These are phyloP conservation scores for Caenorhabditis doughertyi DNA, from an alignment of 2,888 invertebrate genomes.

Conservation along the genomic window DNA sequence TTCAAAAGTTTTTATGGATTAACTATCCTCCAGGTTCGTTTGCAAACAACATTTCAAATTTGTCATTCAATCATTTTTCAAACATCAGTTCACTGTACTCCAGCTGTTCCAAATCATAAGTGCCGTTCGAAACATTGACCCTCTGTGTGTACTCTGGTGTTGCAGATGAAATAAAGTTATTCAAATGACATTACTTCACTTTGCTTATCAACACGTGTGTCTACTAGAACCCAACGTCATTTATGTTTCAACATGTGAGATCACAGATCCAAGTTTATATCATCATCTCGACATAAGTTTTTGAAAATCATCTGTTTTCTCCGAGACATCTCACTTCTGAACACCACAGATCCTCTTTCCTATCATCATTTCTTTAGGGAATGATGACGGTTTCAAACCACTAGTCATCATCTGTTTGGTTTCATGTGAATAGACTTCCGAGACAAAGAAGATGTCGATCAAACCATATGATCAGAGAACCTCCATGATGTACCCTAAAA, in stretches of 20 bases:
- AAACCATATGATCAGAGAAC: conserved; percentile 5
- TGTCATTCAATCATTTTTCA: no score
- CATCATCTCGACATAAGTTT: neutral
- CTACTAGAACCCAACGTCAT: neutral
- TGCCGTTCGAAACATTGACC: no score
- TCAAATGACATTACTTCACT: no score
- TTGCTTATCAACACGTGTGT: no score
- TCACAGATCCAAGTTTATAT: no score
- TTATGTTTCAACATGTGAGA: no score
- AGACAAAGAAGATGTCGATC: neutral
- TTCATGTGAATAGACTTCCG: conserved; percentile 13
- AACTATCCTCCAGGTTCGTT: no score
- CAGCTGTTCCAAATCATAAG: no score
- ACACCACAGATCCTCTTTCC: neutral
- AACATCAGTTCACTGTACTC: no score
- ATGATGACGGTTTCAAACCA: neutral
- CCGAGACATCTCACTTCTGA: neutral
- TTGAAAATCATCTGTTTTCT: neutral
- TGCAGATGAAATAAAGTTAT: neutral
- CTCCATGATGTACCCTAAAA: neutral
- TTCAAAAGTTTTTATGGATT: no score
- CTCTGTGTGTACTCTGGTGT: no score
- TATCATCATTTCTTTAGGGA: neutral
- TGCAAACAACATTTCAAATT: no score
- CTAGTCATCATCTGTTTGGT: neutral